phyloP scores from a whole-genome alignment of 1,140 invertebrate species.

The Hycleus phaleratus region DNA sequence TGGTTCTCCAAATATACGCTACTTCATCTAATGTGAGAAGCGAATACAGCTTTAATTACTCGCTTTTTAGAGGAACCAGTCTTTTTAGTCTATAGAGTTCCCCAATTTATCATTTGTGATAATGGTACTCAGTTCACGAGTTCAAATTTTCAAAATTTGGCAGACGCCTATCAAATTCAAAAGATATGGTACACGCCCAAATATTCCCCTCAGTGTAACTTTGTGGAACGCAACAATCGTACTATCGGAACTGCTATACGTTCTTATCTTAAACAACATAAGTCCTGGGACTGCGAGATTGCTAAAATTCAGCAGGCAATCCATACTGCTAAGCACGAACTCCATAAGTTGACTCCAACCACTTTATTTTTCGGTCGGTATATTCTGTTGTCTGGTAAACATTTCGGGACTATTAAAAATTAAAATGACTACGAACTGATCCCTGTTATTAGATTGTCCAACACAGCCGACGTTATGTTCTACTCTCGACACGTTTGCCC shows the following conservation, averaged over 20 bases:
- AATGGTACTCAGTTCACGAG: slow-evolving; percentile 8
- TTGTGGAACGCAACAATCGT: slow-evolving; percentile 2
- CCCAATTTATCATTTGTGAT: slow-evolving; percentile 15
- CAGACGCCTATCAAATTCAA: slow-evolving; percentile 6
- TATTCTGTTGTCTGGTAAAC: too few relatives aligned
- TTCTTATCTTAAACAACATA: neutral
- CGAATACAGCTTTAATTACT: neutral
- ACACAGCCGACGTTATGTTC: too few relatives aligned
- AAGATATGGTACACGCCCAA: slow-evolving; percentile 13
- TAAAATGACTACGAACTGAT: too few relatives aligned
- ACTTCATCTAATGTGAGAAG: neutral
- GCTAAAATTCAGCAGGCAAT: neutral
- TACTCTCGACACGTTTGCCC: too few relatives aligned
- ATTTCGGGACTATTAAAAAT: too few relatives aligned
- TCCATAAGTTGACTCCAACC: neutral
- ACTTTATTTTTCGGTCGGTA: too few relatives aligned
- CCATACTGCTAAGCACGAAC: neutral
- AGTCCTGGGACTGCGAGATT: neutral
- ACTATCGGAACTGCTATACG: slow-evolving; percentile 6
- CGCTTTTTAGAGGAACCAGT: slow-evolving; percentile 8
- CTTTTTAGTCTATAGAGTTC: slow-evolving; percentile 8
- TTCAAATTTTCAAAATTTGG: neutral
- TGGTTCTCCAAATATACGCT: slow-evolving; percentile 20
- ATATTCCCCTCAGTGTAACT: slow-evolving; percentile 9
- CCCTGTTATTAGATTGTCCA: too few relatives aligned